Base-by-base conservation (phyloP, 2,797 vertebrate genomes). In the Ambastaia sidthimunki region DNA sequence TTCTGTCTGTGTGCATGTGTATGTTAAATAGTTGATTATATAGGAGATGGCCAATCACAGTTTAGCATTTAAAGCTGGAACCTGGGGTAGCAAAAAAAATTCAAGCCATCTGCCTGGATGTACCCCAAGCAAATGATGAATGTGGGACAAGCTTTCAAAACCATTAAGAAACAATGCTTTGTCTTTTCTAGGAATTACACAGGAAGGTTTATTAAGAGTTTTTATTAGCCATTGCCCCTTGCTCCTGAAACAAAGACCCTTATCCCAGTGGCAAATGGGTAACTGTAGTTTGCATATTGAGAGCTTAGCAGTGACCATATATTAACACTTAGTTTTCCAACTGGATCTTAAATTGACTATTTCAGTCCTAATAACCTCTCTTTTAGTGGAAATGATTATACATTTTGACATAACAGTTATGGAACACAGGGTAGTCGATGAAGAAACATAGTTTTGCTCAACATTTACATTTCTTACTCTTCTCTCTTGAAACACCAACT, bases 261-360 rank as follows among this genome's bases (percentile, higher is more conserved):
- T 73, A 68, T 31, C 23, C 50, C 21, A 15, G 28, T n/a, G n/a
- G n/a, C 65, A 77, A 69, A 59, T 12, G 25, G 57, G 50, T 48
- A 47, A 76, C 16, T 71, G 60, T 77, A 68, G 28, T 62, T 74
- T 71, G 67, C 23, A 44, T 80, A 74, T 70, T 69, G 72, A 75
- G 71, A 52, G 72, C 54, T 83, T 76, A 80, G 68, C 60, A 65
- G 65, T 69, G 19, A 68, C 23, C 48, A 82, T 59, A 77, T 57
- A 77, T 71, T 37, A 37, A 6, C 34, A 31, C 31, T 31, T 31
- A 31, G 4, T 31, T 31, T 2, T 34, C 31, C 68, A 77, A 59
- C 34, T 69, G 44, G 13, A 71, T 71, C 67, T 52, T 57, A 63
- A 12, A 63, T 59, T 18, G n/a, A 69, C 37, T 77, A 21, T 52